Evolutionary conservation across 2,888 invertebrate genomes (phyloP).

Genomic region (Tetrapedia diversipes): DNA sequence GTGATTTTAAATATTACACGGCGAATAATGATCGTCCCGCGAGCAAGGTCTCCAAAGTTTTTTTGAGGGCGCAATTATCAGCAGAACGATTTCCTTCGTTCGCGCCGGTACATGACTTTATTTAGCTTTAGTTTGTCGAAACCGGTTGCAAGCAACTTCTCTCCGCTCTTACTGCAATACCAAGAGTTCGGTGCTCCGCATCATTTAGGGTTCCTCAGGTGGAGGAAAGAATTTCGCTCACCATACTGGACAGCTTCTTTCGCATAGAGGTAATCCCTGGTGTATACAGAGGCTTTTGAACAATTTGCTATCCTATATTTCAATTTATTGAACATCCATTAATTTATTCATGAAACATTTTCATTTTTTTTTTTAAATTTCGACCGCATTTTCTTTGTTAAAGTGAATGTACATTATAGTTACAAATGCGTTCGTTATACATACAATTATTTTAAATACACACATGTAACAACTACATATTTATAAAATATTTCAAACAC

Average conservation of each 20-base stretch:
- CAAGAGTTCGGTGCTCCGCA: constrained; percentile 61
- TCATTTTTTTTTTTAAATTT: neutral
- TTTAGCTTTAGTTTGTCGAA: constrained; percentile 75
- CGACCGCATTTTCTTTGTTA: neutral
- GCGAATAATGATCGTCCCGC: constrained; percentile 32
- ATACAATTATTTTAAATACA: neutral
- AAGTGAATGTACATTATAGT: neutral
- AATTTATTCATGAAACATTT: neutral
- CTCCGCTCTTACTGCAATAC: constrained; percentile 51
- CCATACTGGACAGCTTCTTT: constrained; percentile 55
- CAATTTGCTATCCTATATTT: neutral
- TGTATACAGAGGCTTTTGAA: constrained; percentile 1
- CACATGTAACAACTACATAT: neutral
- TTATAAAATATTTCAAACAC: neutral
- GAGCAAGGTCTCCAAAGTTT: constrained; percentile 37
- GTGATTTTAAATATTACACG: constrained; percentile 37
- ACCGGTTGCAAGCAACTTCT: constrained; percentile 73
- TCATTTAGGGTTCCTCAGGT: constrained; percentile 67
- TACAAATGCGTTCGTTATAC: neutral
- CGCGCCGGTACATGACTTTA: constrained; percentile 71
- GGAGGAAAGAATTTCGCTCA: constrained; percentile 65
- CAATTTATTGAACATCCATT: neutral
- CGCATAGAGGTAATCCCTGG: constrained; percentile 46
- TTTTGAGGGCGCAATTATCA: constrained; percentile 63
- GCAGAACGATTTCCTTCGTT: constrained; percentile 60